These are phyloP conservation scores for Fringilla coelebs DNA, from an alignment of 2,797 vertebrate species.

Conservation along the genomic window DNA sequence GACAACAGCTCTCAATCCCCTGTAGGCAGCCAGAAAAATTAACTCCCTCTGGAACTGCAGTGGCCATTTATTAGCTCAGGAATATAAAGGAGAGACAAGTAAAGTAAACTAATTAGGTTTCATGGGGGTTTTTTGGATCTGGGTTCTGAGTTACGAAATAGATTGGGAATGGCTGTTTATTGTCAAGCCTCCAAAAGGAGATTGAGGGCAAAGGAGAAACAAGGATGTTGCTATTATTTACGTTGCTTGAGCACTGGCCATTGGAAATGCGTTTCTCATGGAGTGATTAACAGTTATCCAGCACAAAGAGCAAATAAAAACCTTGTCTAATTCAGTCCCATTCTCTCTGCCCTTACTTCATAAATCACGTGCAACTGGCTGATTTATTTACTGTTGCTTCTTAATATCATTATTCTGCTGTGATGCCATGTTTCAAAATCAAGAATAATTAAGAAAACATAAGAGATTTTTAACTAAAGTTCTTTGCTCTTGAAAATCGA, in stretches of 20 bases:
- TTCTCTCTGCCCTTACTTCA: not conserved
- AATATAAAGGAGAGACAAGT: not conserved
- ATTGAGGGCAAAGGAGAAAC: slow-evolving; percentile 44
- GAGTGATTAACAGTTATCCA: slow-evolving; percentile 51
- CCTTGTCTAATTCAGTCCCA: not conserved
- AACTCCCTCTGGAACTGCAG: not conserved
- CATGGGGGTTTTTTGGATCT: not conserved
- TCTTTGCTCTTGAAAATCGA: not conserved
- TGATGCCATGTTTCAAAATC: slow-evolving; percentile 2
- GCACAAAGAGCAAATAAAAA: slow-evolving; percentile 41
- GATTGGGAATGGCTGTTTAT: not conserved
- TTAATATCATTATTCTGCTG: not conserved
- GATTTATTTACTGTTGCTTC: not conserved
- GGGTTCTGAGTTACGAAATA: not conserved
- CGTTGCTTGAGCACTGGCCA: not conserved
- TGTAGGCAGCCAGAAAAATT: not conserved
- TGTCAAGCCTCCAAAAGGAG: slow-evolving; percentile 16
- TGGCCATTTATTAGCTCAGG: not conserved
- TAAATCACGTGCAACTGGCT: not conserved
- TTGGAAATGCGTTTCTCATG: not conserved
- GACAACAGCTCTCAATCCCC: not conserved
- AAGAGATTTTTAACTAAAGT: slow-evolving; percentile 28
- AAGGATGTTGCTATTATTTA: slow-evolving; percentile 38
- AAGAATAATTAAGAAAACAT: slow-evolving; percentile 23
- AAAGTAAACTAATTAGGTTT: not conserved